Evolutionary conservation across 2,113 vertebrate species (phyloP), one percentile per base, ranked within the genome.

Genomic region (Calyptomena viridis): DNA sequence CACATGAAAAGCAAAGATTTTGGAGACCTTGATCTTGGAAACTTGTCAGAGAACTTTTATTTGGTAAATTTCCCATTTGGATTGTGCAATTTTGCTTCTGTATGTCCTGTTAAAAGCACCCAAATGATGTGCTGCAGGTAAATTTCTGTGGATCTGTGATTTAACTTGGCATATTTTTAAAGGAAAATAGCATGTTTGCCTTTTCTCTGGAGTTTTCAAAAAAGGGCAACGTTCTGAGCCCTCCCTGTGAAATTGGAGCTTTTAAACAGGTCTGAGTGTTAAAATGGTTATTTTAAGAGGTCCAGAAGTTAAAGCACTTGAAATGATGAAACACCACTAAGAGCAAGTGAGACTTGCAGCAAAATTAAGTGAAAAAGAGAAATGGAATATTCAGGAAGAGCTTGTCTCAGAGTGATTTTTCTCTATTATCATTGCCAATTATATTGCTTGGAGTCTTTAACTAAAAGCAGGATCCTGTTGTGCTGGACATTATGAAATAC

Each of bases 341-440:
- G 62, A 69, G 44, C 46, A 64, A 74, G 69, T 50, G 75, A 94
- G 87, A 89, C 63, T 75, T 85, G 49, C 1, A 94, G 63, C 23
- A 84, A 87, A 94, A 93, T 91, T 85, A 93, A 90, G 44, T 75
- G 69, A 96, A 91, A 73, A 76, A 73, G 66, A 95, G 66, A 74
- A 85, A 81, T 59, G 82, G 84, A 89, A 85, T 84, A 85, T 84
- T 78, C 55, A 53, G 28, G 9, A 27, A 27, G 9, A 68, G 50
- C 21, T 93, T 94, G 91, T 76, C 77, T 79, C 69, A 49, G 46
- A 68, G 16, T 21, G 68, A 78, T 84, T 89, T 84, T 82, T 78
- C 83, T 76, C 50, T 64, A 21, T 92, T 90, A 56, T 49, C 82
- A 28, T 75, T 96, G 59, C 40, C 87, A 89, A 44, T 92, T 91